A percentile compares a stretch with the other conserved stretches of the same genome.
Evolutionary conservation across 2,888 invertebrate species (phyloP).

Genomic region (Sipha maydis): DNA sequence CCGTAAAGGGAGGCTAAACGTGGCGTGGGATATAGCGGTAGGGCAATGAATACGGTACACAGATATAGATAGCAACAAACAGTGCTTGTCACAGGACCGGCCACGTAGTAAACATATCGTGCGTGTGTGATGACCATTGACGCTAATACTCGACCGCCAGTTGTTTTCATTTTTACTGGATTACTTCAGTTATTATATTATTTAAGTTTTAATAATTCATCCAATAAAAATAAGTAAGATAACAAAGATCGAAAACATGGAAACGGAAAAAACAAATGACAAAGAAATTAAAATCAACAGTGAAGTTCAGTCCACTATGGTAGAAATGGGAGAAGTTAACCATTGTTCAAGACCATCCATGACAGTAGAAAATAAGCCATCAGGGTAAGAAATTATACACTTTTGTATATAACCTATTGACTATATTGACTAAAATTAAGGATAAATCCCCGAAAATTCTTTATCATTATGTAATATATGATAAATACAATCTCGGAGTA

Average conservation of each 20-base stretch:
- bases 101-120: slow-evolving; percentile 33
- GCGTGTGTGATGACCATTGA: slow-evolving; percentile 21
- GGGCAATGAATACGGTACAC: not conserved
- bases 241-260: slow-evolving; percentile 1
- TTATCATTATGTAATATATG: too few relatives aligned
- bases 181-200: not conserved
- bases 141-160: not conserved
- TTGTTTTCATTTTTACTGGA: not conserved
- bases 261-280: not conserved
- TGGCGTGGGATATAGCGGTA: not conserved
- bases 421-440: not conserved
- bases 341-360: not conserved
- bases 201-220: too few relatives aligned
- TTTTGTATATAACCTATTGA: not conserved
- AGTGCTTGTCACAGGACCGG: slow-evolving; percentile 39
- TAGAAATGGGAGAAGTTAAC: slow-evolving; percentile 23
- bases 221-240: not conserved
- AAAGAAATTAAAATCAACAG: not conserved
- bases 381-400: slow-evolving; percentile 20
- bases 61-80: slow-evolving; percentile 6
- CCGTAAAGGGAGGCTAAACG: slow-evolving; percentile 19
- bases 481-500: too few relatives aligned
- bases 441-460: too few relatives aligned
- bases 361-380: slow-evolving; percentile 13
- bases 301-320: not conserved